Evolutionary conservation across 2,888 invertebrate species (phyloP).

Genomic region (Tenthredo notha): DNA sequence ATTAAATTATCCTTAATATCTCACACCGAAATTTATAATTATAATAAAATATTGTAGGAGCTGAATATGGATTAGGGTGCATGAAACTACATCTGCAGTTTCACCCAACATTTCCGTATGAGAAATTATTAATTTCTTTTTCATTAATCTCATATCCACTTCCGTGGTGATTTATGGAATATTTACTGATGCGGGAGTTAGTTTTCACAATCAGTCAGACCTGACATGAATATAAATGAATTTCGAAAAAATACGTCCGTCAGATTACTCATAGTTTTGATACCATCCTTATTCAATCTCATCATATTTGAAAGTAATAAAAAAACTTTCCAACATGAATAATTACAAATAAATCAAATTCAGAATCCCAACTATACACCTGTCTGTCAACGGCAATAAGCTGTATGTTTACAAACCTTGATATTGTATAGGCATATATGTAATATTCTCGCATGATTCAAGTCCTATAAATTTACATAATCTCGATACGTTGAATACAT

Average conservation of each 20-base stretch:
- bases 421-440: too few relatives aligned
- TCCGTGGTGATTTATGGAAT: not conserved
- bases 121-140: not conserved
- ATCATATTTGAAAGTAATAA: not conserved
- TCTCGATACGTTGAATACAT: not conserved
- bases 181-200: not conserved
- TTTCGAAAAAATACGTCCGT: not conserved
- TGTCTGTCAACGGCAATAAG: constrained; percentile 2
- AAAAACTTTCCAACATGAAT: not conserved
- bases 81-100: not conserved
- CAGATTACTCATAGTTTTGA: not conserved
- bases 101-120: not conserved
- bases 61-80: not conserved
- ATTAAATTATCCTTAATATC: not conserved
- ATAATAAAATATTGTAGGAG: not conserved
- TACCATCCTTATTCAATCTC: not conserved
- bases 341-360: not conserved
- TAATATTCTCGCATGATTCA: not conserved
- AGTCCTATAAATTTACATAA: not conserved
- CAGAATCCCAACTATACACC: not conserved
- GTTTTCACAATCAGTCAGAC: not conserved
- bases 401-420: not conserved
- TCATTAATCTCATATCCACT: not conserved
- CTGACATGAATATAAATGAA: not conserved
- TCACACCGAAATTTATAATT: not conserved